Evolutionary conservation across 2,888 invertebrate species (phyloP), one percentile per base, ranked within the genome.

Genomic region (Caenorhabditis angaria): DNA sequence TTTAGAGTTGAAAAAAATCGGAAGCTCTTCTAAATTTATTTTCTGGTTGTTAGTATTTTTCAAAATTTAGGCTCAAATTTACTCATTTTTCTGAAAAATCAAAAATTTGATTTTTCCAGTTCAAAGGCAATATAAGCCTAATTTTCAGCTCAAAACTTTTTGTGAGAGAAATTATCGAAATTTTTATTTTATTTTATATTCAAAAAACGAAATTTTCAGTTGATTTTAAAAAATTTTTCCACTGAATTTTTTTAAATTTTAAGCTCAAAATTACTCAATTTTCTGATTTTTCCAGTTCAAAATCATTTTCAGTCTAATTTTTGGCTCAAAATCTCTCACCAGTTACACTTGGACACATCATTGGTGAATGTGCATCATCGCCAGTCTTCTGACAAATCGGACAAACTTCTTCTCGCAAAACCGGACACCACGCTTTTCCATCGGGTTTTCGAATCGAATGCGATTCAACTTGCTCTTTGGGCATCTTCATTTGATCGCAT

Each of bases 401-500:
- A 47, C 73, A 74, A 6, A 25, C 35, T 27, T 58, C 41, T 28
- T 62, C 63, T 27, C 28, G 55, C 63, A 74, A 51, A 32, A 60
- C 28, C 22, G 67, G 56, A 55, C 73, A 74, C 72, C 68, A 68
- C 24, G 56, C 24, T n/a, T 61, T 61, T 18, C 68, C 72, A 22
- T 72, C 61, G 8, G 63, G 53, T 14, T 55, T 53, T 29, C 68
- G 67, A 14, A 72, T 59, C 70, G 61, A 58, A 48, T 70, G 70
- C 22, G 70, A 62, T 5, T 14, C 4, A 2, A 65, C 24, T 14
- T 71, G 55, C 2, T 63, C 53, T 8, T 1, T 2, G 10, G 61
- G 60, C 50, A 28, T 28, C 14, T 62, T 22, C 25, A 60, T 22
- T n/a, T 63, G 47, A 0, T 20, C 55, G 29, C 66, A 65, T 8